These are phyloP conservation scores for Sebastes dallii DNA, from an alignment of 2,797 vertebrate genomes.

Conservation along the genomic window DNA sequence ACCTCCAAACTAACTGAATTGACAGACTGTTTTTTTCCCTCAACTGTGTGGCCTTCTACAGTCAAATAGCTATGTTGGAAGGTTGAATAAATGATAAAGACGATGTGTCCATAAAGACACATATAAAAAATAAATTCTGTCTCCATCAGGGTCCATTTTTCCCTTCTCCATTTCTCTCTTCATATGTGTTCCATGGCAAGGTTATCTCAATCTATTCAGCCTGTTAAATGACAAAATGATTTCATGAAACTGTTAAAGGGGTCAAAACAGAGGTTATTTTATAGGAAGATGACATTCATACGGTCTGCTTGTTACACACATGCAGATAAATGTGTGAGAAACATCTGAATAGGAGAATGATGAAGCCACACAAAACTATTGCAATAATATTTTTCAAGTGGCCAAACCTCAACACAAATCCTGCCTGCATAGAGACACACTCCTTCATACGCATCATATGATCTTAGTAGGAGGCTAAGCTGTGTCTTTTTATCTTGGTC, in stretches of 20 bases:
- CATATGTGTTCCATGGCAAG: slow-evolving; percentile 1
- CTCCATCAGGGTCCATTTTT: neutral
- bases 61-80: neutral
- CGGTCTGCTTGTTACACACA: neutral
- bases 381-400: neutral
- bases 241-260: neutral
- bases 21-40: neutral
- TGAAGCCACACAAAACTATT: neutral
- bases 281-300: neutral
- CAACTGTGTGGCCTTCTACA: neutral
- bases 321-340: neutral
- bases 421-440: neutral
- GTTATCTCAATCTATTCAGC: neutral
- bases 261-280: neutral
- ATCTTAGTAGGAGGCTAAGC: neutral
- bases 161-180: neutral
- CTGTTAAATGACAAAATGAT: neutral
- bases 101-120: neutral
- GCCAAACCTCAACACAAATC: neutral
- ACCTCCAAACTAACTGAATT: slow-evolving; percentile 13
- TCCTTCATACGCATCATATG: neutral
- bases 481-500: neutral
- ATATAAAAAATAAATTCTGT: neutral
- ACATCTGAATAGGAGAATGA: neutral
- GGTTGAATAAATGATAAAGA: neutral